These are phyloP conservation scores for Tridacna crocea DNA, from an alignment of 2,888 invertebrate species.

Conservation along the genomic window DNA sequence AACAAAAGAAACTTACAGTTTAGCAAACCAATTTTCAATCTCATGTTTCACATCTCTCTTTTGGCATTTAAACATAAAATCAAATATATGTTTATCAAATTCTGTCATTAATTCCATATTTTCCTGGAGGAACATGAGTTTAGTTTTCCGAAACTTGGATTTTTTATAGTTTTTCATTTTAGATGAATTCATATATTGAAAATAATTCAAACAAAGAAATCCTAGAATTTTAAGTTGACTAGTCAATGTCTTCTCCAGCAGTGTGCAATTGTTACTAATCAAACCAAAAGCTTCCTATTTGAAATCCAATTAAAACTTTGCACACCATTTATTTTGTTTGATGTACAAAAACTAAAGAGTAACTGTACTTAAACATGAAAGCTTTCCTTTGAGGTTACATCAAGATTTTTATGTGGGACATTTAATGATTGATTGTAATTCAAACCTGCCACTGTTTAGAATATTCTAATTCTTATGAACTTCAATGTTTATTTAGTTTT, in stretches of 20 bases:
- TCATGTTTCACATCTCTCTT: constrained; percentile 41
- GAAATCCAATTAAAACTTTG: background rate
- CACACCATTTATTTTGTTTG: background rate
- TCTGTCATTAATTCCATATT: constrained; percentile 47
- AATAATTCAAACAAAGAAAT: background rate
- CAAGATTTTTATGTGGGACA: background rate
- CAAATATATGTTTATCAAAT: constrained; percentile 49
- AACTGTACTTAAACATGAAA: constrained; percentile 9
- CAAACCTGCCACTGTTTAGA: too few species aligned
- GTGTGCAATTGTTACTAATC: background rate
- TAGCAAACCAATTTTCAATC: constrained; percentile 42
- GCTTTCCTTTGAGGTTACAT: constrained; percentile 3
- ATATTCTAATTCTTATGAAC: too few species aligned
- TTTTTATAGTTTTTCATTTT: constrained; percentile 16
- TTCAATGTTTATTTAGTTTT: too few species aligned
- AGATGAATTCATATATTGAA: background rate
- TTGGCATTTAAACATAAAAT: constrained; percentile 48
- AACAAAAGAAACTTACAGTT: constrained; percentile 30
- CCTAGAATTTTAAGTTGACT: background rate
- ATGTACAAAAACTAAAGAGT: background rate
- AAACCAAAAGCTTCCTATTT: background rate
- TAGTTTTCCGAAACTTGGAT: constrained; percentile 12
- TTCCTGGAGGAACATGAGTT: constrained; percentile 46
- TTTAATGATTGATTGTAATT: too few species aligned
- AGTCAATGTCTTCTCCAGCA: background rate